Evolutionary conservation across 2,888 invertebrate genomes (phyloP), one percentile per base, ranked within the genome.

Genomic region (Nezara viridula): DNA sequence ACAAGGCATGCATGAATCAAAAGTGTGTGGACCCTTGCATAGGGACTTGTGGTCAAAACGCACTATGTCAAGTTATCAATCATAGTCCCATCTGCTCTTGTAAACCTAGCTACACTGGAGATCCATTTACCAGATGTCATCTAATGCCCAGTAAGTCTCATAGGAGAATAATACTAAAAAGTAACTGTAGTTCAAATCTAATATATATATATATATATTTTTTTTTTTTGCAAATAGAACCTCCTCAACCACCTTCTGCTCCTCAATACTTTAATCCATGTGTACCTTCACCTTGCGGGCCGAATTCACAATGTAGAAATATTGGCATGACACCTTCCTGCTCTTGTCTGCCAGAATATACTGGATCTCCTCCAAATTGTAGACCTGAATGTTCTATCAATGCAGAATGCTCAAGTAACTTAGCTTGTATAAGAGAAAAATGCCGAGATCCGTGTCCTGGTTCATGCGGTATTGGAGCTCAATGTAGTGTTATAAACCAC

Each of bases 381-480:
- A 95, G 97, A 91, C 97, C 97, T 2, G 97, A 98, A 93, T 98
- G 98, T 92, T 96, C 97, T 55, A 94, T 97, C 3, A 97, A 96
- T 92, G 96, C 97, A 0, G 97, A 98, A 92, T 98, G 98, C 93
- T 94, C 96, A 27, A 95, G 95, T 88, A 94, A 96, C 92, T 93
- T 94, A 91, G 96, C 96, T 12, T 97, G 97, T 92, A 94, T 95
- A 19, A 95, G 96, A 92, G 95, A 95, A 92, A 96, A 96, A 93
- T 96, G 96, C 92, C 94, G 94, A 91, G 96, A 97, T 93, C 97
- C 97, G 6, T 97, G 97, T 91, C 95, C 95, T 1, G 96, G 96
- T 50, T 95, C 95, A 10, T 97, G 97, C 92, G 96, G 96, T 24
- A 92, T 94, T 90, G 96, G 96, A 92, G 96, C 97, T 7, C 93